Conservation (phyloP, 2,113 vertebrate species). For the Sinocyclocheilus rhinocerous region DNA sequence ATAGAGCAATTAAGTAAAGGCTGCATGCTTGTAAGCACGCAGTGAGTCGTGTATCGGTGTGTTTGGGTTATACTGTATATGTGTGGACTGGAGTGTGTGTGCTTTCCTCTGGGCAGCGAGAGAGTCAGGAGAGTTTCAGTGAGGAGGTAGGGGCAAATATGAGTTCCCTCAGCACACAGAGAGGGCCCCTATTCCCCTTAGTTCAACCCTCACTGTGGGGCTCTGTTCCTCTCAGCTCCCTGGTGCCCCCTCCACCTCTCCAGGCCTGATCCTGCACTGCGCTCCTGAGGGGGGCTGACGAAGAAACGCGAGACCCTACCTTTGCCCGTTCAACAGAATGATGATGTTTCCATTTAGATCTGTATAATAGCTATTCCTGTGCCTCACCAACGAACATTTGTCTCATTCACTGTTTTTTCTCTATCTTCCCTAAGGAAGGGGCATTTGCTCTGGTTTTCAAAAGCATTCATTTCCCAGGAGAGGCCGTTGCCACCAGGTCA, state of each 20-base stretch:
- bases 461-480: conserved; percentile 90
- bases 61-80: background rate
- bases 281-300: background rate
- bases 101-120: conserved; percentile 9
- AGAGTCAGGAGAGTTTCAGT: background rate
- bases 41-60: background rate
- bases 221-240: conserved; percentile 42
- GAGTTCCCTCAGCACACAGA: conserved; percentile 15
- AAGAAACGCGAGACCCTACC: background rate
- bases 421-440: conserved; percentile 81
- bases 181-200: conserved; percentile 22
- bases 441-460: conserved; percentile 95
- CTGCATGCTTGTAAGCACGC: background rate
- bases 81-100: background rate
- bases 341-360: background rate
- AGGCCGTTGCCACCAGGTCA: conserved; percentile 92
- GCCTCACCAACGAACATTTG: conserved; percentile 5
- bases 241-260: conserved; percentile 4
- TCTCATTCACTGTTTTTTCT: conserved; percentile 4
- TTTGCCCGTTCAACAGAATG: background rate
- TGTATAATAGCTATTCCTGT: background rate
- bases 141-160: conserved; percentile 3
- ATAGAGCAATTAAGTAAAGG: background rate
- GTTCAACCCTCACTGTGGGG: conserved; percentile 32
- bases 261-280: conserved; percentile 11